Base-by-base conservation (phyloP, 1,140 invertebrate genomes). In the Solenopsis fugax region DNA sequence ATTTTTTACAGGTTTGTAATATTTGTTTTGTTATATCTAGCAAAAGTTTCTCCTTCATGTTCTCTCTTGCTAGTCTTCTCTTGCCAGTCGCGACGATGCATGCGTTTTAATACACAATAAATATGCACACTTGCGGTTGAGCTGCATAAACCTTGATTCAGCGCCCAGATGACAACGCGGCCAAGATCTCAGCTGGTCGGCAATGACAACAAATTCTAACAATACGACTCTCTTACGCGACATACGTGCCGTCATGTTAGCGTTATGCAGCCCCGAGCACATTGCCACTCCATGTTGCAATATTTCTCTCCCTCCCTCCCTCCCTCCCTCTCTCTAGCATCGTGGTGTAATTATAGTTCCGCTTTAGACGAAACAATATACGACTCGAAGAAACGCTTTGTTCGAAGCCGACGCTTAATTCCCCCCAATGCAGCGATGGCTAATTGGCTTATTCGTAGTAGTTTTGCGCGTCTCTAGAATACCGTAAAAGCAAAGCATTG, bases 341-440 rank as follows among this genome's bases (percentile, higher is more conserved):
- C 56, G 4, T 60, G 24, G 16, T 73, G 56, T 73, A 82, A 82
- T 82, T 82, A 82, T 73, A 82, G 65, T 82, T 73, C 10, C 13
- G 56, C 24, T 60, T 13, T 58, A 50, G 18, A 34, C 52, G 9
- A 82, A 82, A 82, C 48, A 71, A 71, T 50, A 48, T 24, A 6
- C 24, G 24, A 56, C 18, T 29, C 9, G 50, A 34, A 60, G 73
- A 18, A 58, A 60, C 13, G 21, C 80, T 84, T 84, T 60, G 54
- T 48, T 50, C 21, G 1, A 50, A 75, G 13, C 69, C 54, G 24
- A 13, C 24, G n/a, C 21, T 58, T 21, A n/a, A 45, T 60, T 48
- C 21, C 18, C 37, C 37, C 6, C 18, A n/a, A n/a, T n/a, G n/a
- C n/a, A n/a, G n/a, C n/a, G 6, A 13, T 37, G 29, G 21, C 60